Base-by-base conservation (phyloP, 2,113 vertebrate species). In the Rhinolophus ferrumequinum region DNA sequence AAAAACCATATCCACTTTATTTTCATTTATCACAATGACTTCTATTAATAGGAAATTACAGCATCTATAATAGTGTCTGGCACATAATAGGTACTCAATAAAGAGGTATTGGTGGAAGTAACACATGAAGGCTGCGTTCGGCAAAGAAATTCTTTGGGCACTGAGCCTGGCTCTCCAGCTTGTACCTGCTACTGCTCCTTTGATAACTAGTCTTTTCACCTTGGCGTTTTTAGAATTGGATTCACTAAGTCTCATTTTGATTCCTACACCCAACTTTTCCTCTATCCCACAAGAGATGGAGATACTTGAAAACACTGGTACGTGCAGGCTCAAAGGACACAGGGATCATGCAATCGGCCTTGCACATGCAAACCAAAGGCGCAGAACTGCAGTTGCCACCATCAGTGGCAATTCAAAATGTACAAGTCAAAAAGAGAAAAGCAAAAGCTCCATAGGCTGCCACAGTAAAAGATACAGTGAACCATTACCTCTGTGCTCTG, bases 1-100 rank as follows among this genome's bases (percentile, higher is more conserved):
- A 81, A 66, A 93, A 93, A 64, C 7, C 54, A 19, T 72, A n/a
- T 72, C 13, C 13, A 70, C n/a, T 93, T 77, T 60, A 79, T 96
- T 90, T 87, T 90, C 58, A 87, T 64, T 28, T 90, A 62, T 76
- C 60, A 64, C 21, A 75, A 69, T 77, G 75, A 66, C 58, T 90
- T 69, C 76, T 11, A 56, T 0, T 41, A 69, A 70, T 3, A 87
- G 60, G 41, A 86, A 93, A 90, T 47, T 60, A 69, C 2, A 93
- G 87, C 35, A 44, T 67, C 47, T 81, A 8, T 54, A 81, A 90
- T 12, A 69, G 62, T 41, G 21, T 50, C 80, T 69, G 47, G 50
- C 79, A 90, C 13, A 38, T 9, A 41, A 38, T 38, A 62, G 52
- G 62, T 14, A 66, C 30, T 87, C 76, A 38, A 18, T 72, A 84